Conservation (phyloP, 2,888 invertebrate species). For the Sialis fuliginosa region DNA sequence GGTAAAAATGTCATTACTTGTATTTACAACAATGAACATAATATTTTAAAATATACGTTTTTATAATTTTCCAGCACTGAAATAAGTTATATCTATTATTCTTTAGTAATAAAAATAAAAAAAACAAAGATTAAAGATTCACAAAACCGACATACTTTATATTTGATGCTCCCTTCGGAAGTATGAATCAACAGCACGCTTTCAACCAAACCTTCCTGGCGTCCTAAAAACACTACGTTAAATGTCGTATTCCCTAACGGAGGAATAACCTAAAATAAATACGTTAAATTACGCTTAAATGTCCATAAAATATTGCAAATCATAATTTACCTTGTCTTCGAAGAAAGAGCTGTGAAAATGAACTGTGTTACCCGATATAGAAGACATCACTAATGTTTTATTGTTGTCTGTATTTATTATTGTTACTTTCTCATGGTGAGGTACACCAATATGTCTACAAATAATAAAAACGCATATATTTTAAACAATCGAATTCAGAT, state of each 20-base stretch:
- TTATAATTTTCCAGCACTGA: too few species aligned
- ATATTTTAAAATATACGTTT: too few species aligned
- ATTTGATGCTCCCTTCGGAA: constrained; percentile 78
- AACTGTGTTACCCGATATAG: constrained; percentile 84
- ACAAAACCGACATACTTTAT: constrained; percentile 38
- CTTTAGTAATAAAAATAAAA: neutral
- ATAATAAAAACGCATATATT: constrained; percentile 5
- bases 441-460: constrained; percentile 68
- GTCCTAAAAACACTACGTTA: constrained; percentile 87
- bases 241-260: constrained; percentile 87
- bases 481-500: neutral
- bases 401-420: constrained; percentile 75
- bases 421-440: constrained; percentile 71
- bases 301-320: neutral
- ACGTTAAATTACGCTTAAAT: neutral
- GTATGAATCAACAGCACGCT: constrained; percentile 88
- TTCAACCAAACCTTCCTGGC: constrained; percentile 74
- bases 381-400: constrained; percentile 77
- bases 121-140: neutral
- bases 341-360: constrained; percentile 97
- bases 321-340: constrained; percentile 63
- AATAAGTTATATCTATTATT: neutral
- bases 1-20: too few species aligned
- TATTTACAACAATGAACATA: too few species aligned
- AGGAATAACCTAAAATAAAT: constrained; percentile 52